Evolutionary conservation across 2,113 vertebrate genomes (phyloP), one percentile per base, ranked within the genome.

Genomic region (Daubentonia madagascariensis): DNA sequence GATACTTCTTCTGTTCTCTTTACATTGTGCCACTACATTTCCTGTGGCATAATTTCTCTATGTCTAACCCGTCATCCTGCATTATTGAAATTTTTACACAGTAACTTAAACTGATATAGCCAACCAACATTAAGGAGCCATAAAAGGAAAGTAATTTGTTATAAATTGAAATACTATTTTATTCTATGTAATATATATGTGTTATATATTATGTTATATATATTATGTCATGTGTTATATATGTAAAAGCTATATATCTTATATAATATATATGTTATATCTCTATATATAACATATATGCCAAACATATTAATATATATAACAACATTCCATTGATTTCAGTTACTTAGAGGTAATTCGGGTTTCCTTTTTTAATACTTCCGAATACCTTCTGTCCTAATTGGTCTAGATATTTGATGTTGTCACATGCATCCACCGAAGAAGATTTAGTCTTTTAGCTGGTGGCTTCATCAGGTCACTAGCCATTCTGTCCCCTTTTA

Each of bases 371-470:
- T 48, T 75, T 48, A 30, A 94, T 57, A 89, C 11, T 45, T 85
- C 76, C 8, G 79, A 91, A 89, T 48, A 48, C 18, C 32, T 91
- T 91, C 61, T 45, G 8, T 65, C 48, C 37, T 65, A 68, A 32
- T 91, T 8, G 8, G 22, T 73, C 9, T 50, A 85, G 48, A 73
- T 40, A 48, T 8, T 45, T 67, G 17, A 78, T 32, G 28, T 50
- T 18, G 1, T 89, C 68, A 48, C 37, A 4, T 63, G 40, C 22
- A 25, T 59, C 8, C 6, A 3, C 28, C 32, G 61, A 90, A 78
- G 43, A 83, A 89, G 37, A 95, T 50, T 96, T 89, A 63, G 61
- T 50, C 30, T 97, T 87, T 85, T 30, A 83, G 40, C 9, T 48
- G 43, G 35, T 48, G 43, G 32, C 80, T 96, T 90, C n/a, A 45